Conservation (phyloP, 1,140 invertebrate species). For the Monochamus saltuarius region DNA sequence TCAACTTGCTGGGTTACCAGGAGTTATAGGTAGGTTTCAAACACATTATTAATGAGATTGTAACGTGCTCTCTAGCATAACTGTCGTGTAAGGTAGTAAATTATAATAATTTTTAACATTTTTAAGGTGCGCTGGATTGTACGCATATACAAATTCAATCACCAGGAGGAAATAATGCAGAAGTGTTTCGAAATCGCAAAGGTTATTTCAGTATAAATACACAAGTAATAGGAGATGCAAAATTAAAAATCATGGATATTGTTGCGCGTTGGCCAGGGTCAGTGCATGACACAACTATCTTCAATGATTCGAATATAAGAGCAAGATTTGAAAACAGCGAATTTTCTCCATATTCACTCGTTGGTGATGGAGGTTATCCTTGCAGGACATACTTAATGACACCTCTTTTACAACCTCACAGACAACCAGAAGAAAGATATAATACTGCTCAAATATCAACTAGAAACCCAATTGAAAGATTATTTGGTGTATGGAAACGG, state of each 20-base stretch:
- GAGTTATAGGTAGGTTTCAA: no score
- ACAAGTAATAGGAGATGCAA: constrained; percentile 39
- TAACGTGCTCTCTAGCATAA: no score
- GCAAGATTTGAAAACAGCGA: background rate
- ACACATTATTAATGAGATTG: no score
- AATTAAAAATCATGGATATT: constrained; percentile 26
- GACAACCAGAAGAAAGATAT: background rate
- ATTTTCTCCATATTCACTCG: background rate
- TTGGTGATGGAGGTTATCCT: background rate
- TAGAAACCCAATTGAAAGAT: background rate
- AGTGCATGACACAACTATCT: background rate
- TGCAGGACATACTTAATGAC: background rate
- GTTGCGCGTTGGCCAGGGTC: no score
- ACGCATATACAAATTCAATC: no score
- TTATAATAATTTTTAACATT: no score
- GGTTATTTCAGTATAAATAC: constrained; percentile 46
- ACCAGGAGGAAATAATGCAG: constrained; percentile 36
- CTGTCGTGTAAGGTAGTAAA: no score
- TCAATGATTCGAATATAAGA: background rate
- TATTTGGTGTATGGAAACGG: background rate
- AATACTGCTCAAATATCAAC: background rate
- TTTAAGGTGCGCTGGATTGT: no score
- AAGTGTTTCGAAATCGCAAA: constrained; percentile 47
- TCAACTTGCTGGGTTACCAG: no score
- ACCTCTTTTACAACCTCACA: background rate